phyloP scores from a whole-genome alignment of 1,140 invertebrate species.

The Mizuhopecten yessoensis region DNA sequence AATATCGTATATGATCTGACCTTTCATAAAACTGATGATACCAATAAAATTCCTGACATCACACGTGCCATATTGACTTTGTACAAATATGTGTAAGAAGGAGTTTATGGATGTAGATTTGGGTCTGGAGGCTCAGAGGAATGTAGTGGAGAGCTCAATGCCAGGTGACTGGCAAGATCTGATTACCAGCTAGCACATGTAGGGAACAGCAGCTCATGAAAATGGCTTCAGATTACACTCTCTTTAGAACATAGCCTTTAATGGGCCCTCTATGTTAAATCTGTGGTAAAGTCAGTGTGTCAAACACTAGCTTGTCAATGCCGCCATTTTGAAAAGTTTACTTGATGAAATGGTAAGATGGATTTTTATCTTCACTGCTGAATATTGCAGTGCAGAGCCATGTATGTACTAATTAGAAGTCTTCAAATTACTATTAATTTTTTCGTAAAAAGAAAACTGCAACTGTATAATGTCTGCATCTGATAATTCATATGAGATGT shows the following conservation, averaged over 20 bases:
- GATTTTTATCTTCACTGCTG: neutral
- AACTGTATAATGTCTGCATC: no score
- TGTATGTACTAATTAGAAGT: neutral
- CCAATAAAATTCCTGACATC: neutral
- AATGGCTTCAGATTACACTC: slow-evolving; percentile 6
- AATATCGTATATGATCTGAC: neutral
- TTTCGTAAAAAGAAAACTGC: no score
- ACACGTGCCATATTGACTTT: neutral
- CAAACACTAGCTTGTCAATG: neutral
- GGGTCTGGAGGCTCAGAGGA: neutral
- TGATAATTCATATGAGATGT: no score
- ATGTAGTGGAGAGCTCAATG: neutral
- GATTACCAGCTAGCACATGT: slow-evolving; percentile 37
- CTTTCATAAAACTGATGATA: neutral
- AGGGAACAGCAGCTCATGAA: neutral
- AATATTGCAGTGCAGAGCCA: neutral
- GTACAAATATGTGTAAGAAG: neutral
- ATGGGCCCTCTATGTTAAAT: neutral
- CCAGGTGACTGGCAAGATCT: slow-evolving; percentile 26
- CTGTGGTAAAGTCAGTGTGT: neutral
- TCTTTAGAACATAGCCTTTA: neutral
- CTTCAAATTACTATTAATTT: neutral
- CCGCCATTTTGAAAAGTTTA: slow-evolving; percentile 34
- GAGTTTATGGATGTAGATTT: neutral
- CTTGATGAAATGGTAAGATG: neutral